phyloP scores from a whole-genome alignment of 2,888 invertebrate species.

The Luffia ferchaultella region DNA sequence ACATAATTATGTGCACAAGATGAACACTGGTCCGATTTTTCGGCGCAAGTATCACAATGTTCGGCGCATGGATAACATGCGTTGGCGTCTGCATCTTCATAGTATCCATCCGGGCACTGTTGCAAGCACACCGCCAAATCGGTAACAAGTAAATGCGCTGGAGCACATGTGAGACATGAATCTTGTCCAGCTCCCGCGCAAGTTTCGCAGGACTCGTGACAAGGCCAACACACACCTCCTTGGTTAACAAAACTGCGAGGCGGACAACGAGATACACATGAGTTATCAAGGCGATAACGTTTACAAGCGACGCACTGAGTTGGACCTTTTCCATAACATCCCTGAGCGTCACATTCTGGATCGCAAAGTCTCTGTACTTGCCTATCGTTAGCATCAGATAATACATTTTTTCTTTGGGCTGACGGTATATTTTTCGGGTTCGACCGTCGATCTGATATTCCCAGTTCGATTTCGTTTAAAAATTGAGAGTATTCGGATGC shows the following conservation, averaged over 20 bases:
- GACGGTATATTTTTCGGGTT: conserved; percentile 74
- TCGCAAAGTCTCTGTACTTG: conserved; percentile 77
- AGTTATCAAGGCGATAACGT: conserved; percentile 83
- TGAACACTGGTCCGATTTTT: conserved; percentile 84
- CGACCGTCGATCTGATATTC: conserved; percentile 68
- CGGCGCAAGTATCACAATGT: conserved; percentile 86
- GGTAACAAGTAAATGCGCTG: conserved; percentile 82
- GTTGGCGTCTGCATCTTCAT: conserved; percentile 78
- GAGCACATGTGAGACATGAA: conserved; percentile 84
- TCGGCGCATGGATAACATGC: conserved; percentile 88
- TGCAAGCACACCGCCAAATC: conserved; percentile 88
- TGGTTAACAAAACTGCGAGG: conserved; percentile 85
- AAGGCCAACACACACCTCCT: conserved; percentile 84
- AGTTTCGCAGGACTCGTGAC: conserved; percentile 88
- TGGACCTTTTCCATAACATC: conserved; percentile 86
- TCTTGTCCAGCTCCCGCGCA: conserved; percentile 89
- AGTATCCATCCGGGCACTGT: conserved; percentile 89
- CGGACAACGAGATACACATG: conserved; percentile 85
- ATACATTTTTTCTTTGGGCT: conserved; percentile 65
- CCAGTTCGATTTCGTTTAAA: conserved; percentile 55
- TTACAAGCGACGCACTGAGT: conserved; percentile 86
- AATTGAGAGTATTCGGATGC: conserved; percentile 67
- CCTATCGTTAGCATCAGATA: conserved; percentile 69
- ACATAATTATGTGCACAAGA: conserved; percentile 89
- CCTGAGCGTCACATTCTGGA: conserved; percentile 79